A percentile compares a stretch with the other conserved stretches of the same genome.
phyloP scores from a whole-genome alignment of 2,797 vertebrate species.

The Amblyraja radiata region DNA sequence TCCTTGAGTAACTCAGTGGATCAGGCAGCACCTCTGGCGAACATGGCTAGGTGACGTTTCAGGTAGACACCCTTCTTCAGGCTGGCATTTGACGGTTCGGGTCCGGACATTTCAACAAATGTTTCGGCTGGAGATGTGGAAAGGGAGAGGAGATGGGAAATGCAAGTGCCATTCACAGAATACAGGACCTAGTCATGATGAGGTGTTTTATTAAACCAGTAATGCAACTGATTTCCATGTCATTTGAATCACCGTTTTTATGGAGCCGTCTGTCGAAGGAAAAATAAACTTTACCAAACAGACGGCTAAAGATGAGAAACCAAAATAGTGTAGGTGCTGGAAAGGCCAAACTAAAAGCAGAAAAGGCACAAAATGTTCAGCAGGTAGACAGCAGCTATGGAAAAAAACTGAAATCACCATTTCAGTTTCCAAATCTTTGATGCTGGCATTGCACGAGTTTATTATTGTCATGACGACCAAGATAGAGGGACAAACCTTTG shows the following conservation, averaged over 20 bases:
- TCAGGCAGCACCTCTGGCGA: too few species aligned
- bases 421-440: neutral
- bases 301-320: neutral
- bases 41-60: too few species aligned
- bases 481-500: too few species aligned
- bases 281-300: neutral
- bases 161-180: neutral
- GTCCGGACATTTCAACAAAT: too few species aligned
- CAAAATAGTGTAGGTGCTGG: neutral
- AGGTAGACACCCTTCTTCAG: too few species aligned
- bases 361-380: neutral
- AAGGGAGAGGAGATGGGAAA: neutral
- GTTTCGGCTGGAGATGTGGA: neutral
- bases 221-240: neutral
- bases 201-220: neutral
- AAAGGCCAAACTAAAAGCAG: neutral
- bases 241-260: neutral
- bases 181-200: neutral
- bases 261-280: neutral
- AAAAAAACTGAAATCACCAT: neutral
- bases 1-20: too few species aligned
- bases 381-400: neutral
- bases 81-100: too few species aligned
- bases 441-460: too few species aligned
- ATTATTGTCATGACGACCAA: too few species aligned